Evolutionary conservation across 2,113 vertebrate species (phyloP).

Genomic region (Carettochelys insculpta): DNA sequence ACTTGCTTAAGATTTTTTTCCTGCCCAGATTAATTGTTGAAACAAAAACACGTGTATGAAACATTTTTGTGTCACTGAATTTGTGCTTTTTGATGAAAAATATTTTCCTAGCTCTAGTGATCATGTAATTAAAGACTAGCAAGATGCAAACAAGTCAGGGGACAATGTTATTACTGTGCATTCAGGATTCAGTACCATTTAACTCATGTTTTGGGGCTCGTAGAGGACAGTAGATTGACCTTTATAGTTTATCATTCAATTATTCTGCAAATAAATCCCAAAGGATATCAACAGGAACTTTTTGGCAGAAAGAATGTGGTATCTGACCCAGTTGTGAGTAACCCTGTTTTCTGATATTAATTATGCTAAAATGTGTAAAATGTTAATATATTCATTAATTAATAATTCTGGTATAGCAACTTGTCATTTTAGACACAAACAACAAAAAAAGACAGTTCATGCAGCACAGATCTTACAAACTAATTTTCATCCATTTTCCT

Average conservation of each 20-base stretch:
- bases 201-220: fast-evolving
- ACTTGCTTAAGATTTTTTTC: neutral
- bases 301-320: neutral
- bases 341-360: neutral
- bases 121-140: fast-evolving
- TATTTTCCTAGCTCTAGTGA: neutral
- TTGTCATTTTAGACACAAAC: neutral
- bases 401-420: neutral
- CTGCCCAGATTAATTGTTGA: neutral
- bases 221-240: fast-evolving
- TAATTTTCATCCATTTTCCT: neutral
- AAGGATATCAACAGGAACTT: neutral
- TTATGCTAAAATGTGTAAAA: no score
- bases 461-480: neutral
- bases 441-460: neutral
- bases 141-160: neutral
- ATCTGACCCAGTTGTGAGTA: neutral
- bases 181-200: neutral
- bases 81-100: neutral
- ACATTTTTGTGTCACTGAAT: neutral
- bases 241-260: neutral
- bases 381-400: no score
- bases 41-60: neutral
- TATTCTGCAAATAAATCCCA: neutral
- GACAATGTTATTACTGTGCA: neutral